Evolutionary conservation across 2,113 vertebrate genomes (phyloP).

Genomic region (Mellivora capensis): DNA sequence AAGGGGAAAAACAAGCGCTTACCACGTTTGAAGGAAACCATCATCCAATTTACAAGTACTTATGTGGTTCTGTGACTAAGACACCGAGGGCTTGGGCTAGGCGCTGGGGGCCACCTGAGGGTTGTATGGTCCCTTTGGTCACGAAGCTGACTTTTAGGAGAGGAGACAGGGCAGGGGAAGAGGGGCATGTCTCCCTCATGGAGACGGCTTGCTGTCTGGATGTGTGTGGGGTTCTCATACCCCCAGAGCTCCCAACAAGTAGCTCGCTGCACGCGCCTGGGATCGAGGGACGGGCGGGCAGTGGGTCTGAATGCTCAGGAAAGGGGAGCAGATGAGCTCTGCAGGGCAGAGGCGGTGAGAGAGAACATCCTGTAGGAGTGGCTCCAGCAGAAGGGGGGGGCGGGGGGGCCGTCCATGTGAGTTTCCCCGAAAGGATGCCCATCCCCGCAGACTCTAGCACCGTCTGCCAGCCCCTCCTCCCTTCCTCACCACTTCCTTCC

Average conservation of each 20-base stretch:
- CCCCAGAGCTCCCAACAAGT: rapidly evolving
- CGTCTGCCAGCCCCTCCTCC: not conserved
- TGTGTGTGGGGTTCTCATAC: not conserved
- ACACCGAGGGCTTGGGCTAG: not conserved
- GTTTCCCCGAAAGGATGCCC: too few species aligned
- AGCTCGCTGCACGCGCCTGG: too few species aligned
- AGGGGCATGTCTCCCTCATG: rapidly evolving
- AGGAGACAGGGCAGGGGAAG: not conserved
- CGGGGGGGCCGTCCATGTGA: rapidly evolving
- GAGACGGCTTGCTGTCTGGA: not conserved
- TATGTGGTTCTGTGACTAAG: not conserved
- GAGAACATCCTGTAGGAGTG: not conserved
- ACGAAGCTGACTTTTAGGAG: not conserved
- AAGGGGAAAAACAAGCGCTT: constrained; percentile 33
- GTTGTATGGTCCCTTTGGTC: not conserved
- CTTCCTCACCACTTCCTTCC: not conserved
- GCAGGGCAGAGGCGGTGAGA: not conserved
- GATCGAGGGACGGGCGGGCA: too few species aligned
- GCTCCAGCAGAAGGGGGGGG: not conserved
- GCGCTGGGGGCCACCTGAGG: not conserved
- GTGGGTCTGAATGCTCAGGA: not conserved
- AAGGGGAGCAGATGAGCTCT: not conserved
- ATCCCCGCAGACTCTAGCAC: not conserved
- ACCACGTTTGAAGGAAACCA: not conserved
- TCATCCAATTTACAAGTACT: constrained; percentile 10